A percentile compares a stretch with the other conserved stretches of the same genome.
These are phyloP conservation scores for Bursaphelenchus okinawaensis DNA, from an alignment of 2,888 invertebrate species.

Conservation along the genomic window DNA sequence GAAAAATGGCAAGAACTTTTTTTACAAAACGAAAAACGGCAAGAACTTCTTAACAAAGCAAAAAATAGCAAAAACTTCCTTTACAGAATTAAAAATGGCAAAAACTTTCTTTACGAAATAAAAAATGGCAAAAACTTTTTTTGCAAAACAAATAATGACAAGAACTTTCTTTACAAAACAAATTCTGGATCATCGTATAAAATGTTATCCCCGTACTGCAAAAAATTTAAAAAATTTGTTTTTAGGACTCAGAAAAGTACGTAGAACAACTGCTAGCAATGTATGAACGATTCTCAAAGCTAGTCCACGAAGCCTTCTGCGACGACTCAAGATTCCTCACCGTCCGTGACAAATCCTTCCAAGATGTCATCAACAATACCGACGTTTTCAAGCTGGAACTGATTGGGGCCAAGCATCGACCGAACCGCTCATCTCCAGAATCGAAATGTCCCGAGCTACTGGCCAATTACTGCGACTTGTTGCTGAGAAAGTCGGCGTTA, in stretches of 20 bases:
- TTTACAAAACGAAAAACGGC: no score
- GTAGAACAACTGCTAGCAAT: conserved; percentile 86
- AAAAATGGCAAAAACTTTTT: no score
- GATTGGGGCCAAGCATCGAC: conserved; percentile 62
- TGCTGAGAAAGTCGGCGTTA: conserved; percentile 86
- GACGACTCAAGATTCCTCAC: conserved; percentile 96
- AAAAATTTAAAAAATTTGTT: conserved; percentile 11
- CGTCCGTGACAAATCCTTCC: conserved; percentile 75
- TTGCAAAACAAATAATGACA: no score
- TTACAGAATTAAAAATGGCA: no score
- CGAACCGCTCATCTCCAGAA: conserved; percentile 64
- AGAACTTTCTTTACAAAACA: no score
- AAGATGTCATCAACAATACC: conserved; percentile 90
- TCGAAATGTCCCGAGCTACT: conserved; percentile 96
- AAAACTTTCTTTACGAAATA: no score
- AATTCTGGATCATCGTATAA: no score
- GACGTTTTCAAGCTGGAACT: conserved; percentile 72
- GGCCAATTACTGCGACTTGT: conserved; percentile 99
- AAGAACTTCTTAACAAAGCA: no score
- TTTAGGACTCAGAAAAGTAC: conserved; percentile 86
- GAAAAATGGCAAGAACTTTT: no score
- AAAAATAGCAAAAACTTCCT: no score
- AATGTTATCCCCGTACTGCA: no score
- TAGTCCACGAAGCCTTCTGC: conserved; percentile 87
- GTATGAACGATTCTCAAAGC: conserved; percentile 81